These are phyloP conservation scores for Callipepla squamata DNA, from an alignment of 2,113 vertebrate species.

Conservation along the genomic window DNA sequence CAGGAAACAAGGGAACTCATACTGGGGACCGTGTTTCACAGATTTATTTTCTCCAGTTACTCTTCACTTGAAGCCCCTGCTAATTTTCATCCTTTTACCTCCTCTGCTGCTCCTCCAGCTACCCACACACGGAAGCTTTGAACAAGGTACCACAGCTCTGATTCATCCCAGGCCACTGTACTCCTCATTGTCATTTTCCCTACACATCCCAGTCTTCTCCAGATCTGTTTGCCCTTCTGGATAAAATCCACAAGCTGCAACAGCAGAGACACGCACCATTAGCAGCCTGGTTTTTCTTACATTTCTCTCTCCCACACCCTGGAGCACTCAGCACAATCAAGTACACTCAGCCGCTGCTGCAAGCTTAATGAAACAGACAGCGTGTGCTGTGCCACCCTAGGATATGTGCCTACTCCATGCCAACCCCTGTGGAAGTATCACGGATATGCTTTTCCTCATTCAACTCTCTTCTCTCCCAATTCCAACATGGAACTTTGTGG, in stretches of 20 bases:
- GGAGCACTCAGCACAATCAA: not conserved
- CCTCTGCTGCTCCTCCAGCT: not conserved
- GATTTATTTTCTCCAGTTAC: not conserved
- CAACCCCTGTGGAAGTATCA: not conserved
- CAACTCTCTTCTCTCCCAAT: not conserved
- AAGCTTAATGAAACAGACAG: not conserved
- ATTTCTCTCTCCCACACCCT: not conserved
- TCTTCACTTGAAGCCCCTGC: not conserved
- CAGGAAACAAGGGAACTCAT: not conserved
- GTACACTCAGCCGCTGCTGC: not conserved
- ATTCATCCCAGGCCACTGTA: not conserved
- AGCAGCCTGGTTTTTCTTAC: not conserved
- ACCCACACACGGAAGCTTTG: not conserved
- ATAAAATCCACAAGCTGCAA: not conserved
- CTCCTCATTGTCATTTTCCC: not conserved
- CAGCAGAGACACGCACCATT: not conserved
- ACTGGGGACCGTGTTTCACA: fast-evolving
- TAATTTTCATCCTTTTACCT: not conserved
- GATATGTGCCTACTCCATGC: not conserved
- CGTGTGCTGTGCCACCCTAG: not conserved
- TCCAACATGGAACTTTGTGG: not conserved
- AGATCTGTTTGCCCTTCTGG: not conserved
- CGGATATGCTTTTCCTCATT: not conserved
- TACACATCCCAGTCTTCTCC: not conserved
- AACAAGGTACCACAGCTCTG: not conserved